Evolutionary conservation across 2,113 vertebrate species (phyloP), one percentile per base, ranked within the genome.

Genomic region (Boulengeromyrus knoepffleri): DNA sequence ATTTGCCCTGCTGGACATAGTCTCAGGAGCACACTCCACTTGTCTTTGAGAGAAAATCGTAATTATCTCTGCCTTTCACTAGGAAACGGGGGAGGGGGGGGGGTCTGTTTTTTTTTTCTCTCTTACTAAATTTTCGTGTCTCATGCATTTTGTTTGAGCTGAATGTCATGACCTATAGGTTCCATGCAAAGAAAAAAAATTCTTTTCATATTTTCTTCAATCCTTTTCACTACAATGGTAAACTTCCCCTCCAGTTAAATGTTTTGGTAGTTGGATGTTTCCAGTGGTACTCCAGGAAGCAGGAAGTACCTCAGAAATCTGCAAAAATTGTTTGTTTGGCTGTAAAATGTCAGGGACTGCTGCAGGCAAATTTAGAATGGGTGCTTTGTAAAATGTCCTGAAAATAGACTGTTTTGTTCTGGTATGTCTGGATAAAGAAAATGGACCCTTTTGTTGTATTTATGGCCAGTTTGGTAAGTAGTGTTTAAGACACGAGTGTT

Each of bases 1-100:
- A 10, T 80, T 56, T 52, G 47, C 58, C 36, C 50, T 80, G 56
- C 91, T 74, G 90, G n/a, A 85, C 83, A n/a, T 85, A 5, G 7
- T 21, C 19, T 85, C 21, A 12, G 42, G 36, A 8, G 7, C 45
- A 47, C 39, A 8, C 39, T 85, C 42, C 45, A 9, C 83, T 85
- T 42, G 36, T 80, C 5, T 80, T 42, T 80, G 15, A 39, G 31
- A 31, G 31, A 39, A 39, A 39, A 39, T 77, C 1, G 1, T 13
- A 36, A 17, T 27, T 36, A 27, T 70, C 27, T 39, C 15, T 77
- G 31, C 27, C 70, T 36, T 74, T 74, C 31, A 17, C 31, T 74
- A 39, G 31, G 6, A 7, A 24, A 56, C 0, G 4, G 2, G 17
- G 17, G 56, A 1, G 27, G 21, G 6, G 21, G 9, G 21, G 5